phyloP scores from a whole-genome alignment of 2,888 invertebrate genomes.

The Leucophora obtusa region DNA sequence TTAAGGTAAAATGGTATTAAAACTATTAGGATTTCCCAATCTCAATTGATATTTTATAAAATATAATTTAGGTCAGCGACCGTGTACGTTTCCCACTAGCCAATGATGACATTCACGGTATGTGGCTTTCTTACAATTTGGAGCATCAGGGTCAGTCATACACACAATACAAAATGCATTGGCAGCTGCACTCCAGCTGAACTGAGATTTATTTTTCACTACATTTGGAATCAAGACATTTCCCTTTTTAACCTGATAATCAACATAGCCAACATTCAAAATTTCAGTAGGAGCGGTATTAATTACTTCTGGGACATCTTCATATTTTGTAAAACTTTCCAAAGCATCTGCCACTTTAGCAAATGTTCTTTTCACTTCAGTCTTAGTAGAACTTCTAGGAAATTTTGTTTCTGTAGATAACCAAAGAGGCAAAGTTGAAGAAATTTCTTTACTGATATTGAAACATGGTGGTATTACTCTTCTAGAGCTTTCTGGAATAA shows the following conservation, averaged over 20 bases:
- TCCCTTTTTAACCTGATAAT: constrained; percentile 81
- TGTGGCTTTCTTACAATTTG: constrained; percentile 87
- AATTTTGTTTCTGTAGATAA: too few species aligned
- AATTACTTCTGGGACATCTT: constrained; percentile 88
- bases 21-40: too few species aligned
- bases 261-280: constrained; percentile 76
- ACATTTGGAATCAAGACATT: constrained; percentile 87
- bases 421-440: constrained; percentile 38
- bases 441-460: constrained; percentile 38
- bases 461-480: too few species aligned
- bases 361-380: constrained; percentile 44
- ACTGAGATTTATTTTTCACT: constrained; percentile 85
- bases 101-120: too few species aligned
- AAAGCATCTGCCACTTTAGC: constrained; percentile 65
- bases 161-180: constrained; percentile 85
- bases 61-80: too few species aligned
- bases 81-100: too few species aligned
- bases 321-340: constrained; percentile 77
- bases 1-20: too few species aligned
- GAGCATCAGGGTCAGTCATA: constrained; percentile 91
- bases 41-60: too few species aligned
- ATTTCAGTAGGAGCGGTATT: too few species aligned
- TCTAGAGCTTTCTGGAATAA: too few species aligned
- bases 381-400: too few species aligned
- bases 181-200: constrained; percentile 83